Evolutionary conservation across 2,888 invertebrate species (phyloP).

Genomic region (Fragum sueziense): DNA sequence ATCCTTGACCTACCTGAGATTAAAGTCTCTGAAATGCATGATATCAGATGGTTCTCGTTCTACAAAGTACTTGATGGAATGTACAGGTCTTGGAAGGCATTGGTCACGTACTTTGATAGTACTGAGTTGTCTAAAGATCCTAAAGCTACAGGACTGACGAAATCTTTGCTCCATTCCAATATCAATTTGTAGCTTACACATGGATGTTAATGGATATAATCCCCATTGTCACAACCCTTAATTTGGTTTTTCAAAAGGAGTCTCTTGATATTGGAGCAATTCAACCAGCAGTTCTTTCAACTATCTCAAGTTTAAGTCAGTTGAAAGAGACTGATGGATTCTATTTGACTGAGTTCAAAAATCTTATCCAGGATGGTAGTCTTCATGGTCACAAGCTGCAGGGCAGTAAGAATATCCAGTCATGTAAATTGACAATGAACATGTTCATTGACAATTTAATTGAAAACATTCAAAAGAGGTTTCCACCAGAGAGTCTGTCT

Average conservation of each 20-base stretch:
- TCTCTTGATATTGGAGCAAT: constrained; percentile 25
- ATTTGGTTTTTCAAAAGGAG: constrained; percentile 28
- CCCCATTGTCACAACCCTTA: constrained; percentile 23
- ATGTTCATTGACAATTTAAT: constrained; percentile 29
- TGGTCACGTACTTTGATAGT: constrained; percentile 27
- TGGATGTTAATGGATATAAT: constrained; percentile 33
- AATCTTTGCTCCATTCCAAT: constrained; percentile 1
- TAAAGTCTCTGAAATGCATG: constrained; percentile 36
- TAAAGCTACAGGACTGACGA: constrained; percentile 12
- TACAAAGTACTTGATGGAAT: constrained; percentile 33
- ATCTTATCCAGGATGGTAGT: constrained; percentile 14
- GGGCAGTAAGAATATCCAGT: background rate
- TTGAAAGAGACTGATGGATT: constrained; percentile 26
- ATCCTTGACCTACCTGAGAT: constrained; percentile 25
- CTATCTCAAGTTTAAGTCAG: constrained; percentile 59
- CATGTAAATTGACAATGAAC: constrained; percentile 8
- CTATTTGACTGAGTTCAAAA: constrained; percentile 15
- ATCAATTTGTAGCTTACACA: constrained; percentile 12
- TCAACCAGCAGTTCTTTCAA: background rate
- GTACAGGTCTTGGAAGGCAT: constrained; percentile 27
- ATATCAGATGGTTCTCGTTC: constrained; percentile 36
- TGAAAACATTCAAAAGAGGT: constrained; percentile 29
- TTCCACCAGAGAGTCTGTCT: constrained; percentile 22
- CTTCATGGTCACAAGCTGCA: constrained; percentile 16
- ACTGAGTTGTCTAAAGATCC: constrained; percentile 13